Conservation (phyloP, 2,797 vertebrate species). For the Sarcoramphus papa region DNA sequence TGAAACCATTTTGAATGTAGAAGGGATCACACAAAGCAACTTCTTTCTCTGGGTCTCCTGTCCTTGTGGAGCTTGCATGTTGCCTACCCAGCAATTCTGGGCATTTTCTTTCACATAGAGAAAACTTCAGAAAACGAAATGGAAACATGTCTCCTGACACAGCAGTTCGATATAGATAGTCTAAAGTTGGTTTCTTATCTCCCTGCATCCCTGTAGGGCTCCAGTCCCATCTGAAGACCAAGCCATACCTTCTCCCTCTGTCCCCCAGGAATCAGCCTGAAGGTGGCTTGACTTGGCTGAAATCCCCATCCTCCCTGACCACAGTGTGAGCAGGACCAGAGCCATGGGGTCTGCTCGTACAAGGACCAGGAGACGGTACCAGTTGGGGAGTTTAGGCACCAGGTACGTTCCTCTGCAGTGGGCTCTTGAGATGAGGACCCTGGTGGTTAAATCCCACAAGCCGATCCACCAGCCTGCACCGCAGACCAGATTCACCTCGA, state of each 20-base stretch:
- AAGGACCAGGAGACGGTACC: neutral
- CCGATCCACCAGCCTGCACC: neutral
- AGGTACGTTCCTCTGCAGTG: fast-evolving
- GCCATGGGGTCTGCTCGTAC: fast-evolving
- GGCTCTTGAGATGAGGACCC: neutral
- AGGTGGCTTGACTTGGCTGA: neutral
- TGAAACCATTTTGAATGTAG: neutral
- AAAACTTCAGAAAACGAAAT: neutral
- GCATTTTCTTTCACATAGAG: neutral
- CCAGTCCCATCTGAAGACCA: neutral
- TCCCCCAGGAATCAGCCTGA: neutral
- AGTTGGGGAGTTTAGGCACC: neutral
- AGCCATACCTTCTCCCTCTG: neutral
- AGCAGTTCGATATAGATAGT: neutral
- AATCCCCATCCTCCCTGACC: neutral
- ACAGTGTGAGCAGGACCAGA: neutral
- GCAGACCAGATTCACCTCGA: fast-evolving
- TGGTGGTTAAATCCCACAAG: neutral
- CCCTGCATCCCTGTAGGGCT: neutral
- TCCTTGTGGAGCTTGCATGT: neutral
- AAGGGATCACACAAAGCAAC: neutral
- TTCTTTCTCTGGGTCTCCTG: neutral
- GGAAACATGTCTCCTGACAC: neutral
- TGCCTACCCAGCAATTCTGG: neutral
- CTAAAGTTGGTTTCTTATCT: neutral